Percentiles rank a stretch among this genome's conserved stretches.
Evolutionary conservation across 2,888 invertebrate genomes (phyloP).

Genomic region (Archips crataeganus): DNA sequence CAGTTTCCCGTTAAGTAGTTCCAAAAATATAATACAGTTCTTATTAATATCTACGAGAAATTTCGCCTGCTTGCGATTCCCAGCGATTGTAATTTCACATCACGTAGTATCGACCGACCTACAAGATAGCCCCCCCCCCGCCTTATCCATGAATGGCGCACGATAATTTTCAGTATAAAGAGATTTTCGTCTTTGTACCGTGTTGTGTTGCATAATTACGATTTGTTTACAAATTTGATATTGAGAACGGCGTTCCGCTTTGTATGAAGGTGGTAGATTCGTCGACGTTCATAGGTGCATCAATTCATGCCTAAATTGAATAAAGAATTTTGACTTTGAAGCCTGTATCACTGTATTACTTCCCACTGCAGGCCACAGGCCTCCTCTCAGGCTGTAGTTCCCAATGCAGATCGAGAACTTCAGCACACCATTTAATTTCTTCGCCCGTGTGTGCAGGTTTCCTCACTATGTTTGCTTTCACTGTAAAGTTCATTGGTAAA

Average conservation of each 20-base stretch:
- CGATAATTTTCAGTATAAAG: constrained; percentile 49
- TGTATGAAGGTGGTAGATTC: not conserved
- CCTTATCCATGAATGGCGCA: constrained; percentile 53
- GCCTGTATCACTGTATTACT: too few relatives aligned
- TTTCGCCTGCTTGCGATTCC: not conserved
- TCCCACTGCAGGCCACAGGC: too few relatives aligned
- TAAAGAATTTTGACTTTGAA: too few relatives aligned
- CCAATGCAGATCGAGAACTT: too few relatives aligned
- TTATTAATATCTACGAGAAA: constrained; percentile 30
- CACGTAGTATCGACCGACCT: constrained; percentile 74
- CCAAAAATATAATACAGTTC: constrained; percentile 25
- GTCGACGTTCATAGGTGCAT: too few relatives aligned
- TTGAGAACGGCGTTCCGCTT: constrained; percentile 5
- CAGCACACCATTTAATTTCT: too few relatives aligned
- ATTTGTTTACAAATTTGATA: constrained; percentile 38
- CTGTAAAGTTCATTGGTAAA: too few relatives aligned
- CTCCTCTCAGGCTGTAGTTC: too few relatives aligned
- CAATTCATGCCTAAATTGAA: too few relatives aligned
- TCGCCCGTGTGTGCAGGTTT: too few relatives aligned
- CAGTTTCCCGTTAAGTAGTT: constrained; percentile 27
- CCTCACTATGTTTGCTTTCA: too few relatives aligned
- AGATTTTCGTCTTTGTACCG: constrained; percentile 36
- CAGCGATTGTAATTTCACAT: constrained; percentile 55
- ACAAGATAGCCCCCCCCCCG: constrained; percentile 44
- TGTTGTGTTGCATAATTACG: constrained; percentile 36